phyloP scores from a whole-genome alignment of 2,888 invertebrate genomes.

The Lasioglossum lativentre region DNA sequence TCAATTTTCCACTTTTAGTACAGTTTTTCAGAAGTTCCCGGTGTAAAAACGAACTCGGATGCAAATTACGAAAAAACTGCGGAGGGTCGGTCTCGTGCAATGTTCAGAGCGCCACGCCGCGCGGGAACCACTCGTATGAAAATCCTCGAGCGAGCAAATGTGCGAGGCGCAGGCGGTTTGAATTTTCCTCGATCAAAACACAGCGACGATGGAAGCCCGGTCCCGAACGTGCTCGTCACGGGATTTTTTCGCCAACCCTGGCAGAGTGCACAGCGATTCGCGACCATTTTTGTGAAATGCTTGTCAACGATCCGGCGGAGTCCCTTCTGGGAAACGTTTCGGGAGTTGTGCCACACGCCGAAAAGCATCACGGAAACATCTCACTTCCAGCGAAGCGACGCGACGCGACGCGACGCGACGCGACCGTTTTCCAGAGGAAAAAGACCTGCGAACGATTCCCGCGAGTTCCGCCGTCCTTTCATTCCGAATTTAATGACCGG shows the following conservation, averaged over 20 bases:
- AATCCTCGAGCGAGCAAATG: background rate
- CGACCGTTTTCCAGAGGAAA: background rate
- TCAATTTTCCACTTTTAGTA: background rate
- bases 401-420: too few relatives aligned
- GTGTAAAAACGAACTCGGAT: background rate
- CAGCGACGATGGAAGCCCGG: background rate
- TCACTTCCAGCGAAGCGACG: background rate
- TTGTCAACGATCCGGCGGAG: background rate
- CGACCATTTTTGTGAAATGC: background rate
- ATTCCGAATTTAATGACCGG: slow-evolving; percentile 42
- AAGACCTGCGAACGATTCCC: background rate
- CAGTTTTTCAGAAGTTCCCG: background rate
- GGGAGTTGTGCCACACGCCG: background rate
- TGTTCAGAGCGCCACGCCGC: too few relatives aligned
- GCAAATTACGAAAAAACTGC: too few relatives aligned
- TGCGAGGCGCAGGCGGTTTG: background rate
- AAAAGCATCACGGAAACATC: slow-evolving; percentile 15
- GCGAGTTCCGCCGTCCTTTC: background rate
- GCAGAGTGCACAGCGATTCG: background rate
- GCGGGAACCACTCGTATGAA: too few relatives aligned
- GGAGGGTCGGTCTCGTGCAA: background rate
- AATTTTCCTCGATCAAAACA: slow-evolving; percentile 1
- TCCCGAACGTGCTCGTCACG: slow-evolving; percentile 1
- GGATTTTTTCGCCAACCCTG: background rate
- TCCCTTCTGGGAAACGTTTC: slow-evolving; percentile 6